Conservation (phyloP, 2,888 invertebrate genomes). For the Pegoplata infirma region DNA sequence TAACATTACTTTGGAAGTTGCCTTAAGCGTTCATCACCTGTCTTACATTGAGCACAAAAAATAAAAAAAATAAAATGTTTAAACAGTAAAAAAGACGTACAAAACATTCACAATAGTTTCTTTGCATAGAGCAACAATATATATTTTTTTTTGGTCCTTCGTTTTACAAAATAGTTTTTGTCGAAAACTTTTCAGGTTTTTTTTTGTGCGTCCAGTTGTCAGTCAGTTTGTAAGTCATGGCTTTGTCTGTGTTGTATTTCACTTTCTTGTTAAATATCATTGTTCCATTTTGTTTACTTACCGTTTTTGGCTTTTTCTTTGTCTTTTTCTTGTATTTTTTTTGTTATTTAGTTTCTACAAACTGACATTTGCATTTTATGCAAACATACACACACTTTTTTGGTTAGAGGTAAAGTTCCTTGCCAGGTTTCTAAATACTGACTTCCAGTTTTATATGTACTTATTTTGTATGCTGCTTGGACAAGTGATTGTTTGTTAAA, state of each 20-base stretch:
- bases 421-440: constrained; percentile 40
- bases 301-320: constrained; percentile 15
- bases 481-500: constrained; percentile 55
- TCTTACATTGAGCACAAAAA: constrained; percentile 28
- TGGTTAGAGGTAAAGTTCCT: constrained; percentile 18
- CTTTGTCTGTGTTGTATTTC: constrained; percentile 16
- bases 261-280: constrained; percentile 20
- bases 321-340: constrained; percentile 7
- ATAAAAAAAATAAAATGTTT: constrained; percentile 6
- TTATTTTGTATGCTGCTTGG: constrained; percentile 41
- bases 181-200: constrained; percentile 1
- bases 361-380: constrained; percentile 57
- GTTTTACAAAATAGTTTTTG: constrained; percentile 12
- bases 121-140: not conserved
- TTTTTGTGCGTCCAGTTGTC: constrained; percentile 47
- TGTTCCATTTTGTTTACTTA: constrained; percentile 6
- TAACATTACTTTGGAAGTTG: constrained; percentile 55
- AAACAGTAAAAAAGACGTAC: constrained; percentile 2
- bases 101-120: constrained; percentile 42
- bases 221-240: constrained; percentile 17
- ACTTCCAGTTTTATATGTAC: constrained; percentile 50
- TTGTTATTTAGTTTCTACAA: constrained; percentile 8
- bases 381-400: constrained; percentile 9
- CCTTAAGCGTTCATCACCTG: constrained; percentile 64
- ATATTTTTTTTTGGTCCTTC: not conserved